These are phyloP conservation scores for Calcarius ornatus DNA, from an alignment of 2,113 vertebrate species.

Conservation along the genomic window DNA sequence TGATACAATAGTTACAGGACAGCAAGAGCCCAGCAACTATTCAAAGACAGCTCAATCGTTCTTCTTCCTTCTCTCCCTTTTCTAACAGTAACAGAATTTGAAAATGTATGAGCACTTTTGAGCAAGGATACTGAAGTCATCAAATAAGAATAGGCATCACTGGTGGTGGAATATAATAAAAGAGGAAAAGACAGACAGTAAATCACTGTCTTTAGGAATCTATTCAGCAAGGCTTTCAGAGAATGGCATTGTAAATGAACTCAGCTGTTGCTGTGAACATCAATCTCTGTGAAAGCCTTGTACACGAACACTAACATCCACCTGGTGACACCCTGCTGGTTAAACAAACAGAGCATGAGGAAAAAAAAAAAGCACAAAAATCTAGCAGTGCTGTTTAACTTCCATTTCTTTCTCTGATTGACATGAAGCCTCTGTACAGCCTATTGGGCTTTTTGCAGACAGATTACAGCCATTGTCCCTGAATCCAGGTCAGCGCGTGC, in stretches of 20 bases:
- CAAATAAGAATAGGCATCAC: not conserved
- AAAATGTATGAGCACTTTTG: constrained; percentile 18
- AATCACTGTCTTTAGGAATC: not conserved
- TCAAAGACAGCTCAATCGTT: not conserved
- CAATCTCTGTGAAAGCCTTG: not conserved
- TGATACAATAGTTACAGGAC: not conserved
- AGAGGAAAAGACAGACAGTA: not conserved
- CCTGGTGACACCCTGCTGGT: constrained; percentile 35
- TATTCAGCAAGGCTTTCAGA: not conserved
- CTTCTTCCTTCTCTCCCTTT: not conserved
- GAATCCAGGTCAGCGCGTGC: not conserved
- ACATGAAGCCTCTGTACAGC: not conserved
- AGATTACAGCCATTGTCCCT: not conserved
- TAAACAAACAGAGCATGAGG: not conserved
- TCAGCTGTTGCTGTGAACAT: not conserved
- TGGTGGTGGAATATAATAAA: not conserved
- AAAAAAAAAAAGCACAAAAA: not conserved
- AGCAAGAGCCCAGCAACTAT: not conserved
- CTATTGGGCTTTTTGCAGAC: not conserved
- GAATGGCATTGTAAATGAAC: not conserved
- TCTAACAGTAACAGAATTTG: not conserved
- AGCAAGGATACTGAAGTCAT: not conserved
- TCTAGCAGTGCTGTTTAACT: not conserved
- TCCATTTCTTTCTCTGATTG: not conserved
- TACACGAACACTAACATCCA: not conserved